Percentiles rank a stretch among this genome's conserved stretches.
Evolutionary conservation across 1,140 invertebrate species (phyloP).

Genomic region (Eurytemora carolleeae): DNA sequence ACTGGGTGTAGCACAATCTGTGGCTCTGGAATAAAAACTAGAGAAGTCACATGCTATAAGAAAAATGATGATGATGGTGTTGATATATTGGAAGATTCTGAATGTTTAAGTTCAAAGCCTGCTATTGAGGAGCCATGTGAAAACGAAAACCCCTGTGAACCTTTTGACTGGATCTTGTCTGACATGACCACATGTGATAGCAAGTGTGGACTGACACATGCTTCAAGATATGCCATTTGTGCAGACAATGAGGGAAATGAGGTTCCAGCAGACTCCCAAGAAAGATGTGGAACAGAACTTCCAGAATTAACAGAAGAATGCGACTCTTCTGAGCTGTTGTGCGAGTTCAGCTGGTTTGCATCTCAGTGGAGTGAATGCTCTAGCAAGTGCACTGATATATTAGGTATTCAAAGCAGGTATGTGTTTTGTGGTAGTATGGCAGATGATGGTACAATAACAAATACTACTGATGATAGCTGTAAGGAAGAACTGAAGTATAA

Average conservation of each 20-base stretch:
- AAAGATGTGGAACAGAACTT: background rate
- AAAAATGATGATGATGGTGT: constrained; percentile 2
- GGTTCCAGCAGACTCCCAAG: too few species aligned
- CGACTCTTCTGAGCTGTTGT: background rate
- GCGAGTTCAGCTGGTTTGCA: constrained; percentile 8
- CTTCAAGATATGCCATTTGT: background rate
- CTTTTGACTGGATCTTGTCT: constrained; percentile 7
- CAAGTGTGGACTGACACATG: background rate
- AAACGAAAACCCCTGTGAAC: background rate
- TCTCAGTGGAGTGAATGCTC: constrained; percentile 13
- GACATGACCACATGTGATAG: background rate
- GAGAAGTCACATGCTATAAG: constrained; percentile 22
- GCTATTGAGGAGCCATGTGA: constrained; percentile 8
- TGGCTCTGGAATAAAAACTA: constrained; percentile 26
- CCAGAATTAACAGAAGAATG: background rate
- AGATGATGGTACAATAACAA: constrained; percentile 33
- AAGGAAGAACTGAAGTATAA: constrained; percentile 33
- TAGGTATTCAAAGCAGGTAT: constrained; percentile 56
- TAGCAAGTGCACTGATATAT: constrained; percentile 23
- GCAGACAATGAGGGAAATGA: constrained; percentile 6
- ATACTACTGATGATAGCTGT: constrained; percentile 53
- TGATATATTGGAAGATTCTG: constrained; percentile 2
- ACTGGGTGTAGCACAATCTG: constrained; percentile 5
- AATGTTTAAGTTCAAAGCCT: constrained; percentile 1
- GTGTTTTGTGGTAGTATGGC: constrained; percentile 61